Evolutionary conservation across 2,888 invertebrate genomes (phyloP).

Genomic region (Ormyrus pomaceus): DNA sequence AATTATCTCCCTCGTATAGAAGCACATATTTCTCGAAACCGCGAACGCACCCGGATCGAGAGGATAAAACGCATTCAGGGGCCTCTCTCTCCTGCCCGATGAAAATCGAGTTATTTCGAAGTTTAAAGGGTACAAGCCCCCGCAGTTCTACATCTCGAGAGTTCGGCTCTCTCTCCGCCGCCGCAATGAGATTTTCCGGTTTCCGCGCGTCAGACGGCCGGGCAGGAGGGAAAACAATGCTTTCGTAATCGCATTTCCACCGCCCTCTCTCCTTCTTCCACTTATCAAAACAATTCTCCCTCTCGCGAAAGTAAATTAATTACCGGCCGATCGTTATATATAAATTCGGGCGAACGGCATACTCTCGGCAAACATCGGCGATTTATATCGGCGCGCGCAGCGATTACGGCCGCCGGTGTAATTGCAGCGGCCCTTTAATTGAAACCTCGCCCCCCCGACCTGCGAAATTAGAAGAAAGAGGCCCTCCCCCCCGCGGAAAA

Average conservation of each 20-base stretch:
- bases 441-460: conserved; percentile 19
- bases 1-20: conserved; percentile 16
- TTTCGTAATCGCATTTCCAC: conserved; percentile 35
- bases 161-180: background rate
- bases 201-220: conserved; percentile 8
- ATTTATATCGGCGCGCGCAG: background rate
- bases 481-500: background rate
- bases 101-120: conserved; percentile 52
- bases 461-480: conserved; percentile 30
- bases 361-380: background rate
- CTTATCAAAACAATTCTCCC: conserved; percentile 27
- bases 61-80: background rate
- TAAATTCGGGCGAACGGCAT: background rate
- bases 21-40: conserved; percentile 24
- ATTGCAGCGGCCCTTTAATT: conserved; percentile 20
- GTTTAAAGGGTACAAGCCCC: conserved; percentile 29
- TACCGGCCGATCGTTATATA: conserved; percentile 1
- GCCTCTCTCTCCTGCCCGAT: conserved; percentile 19
- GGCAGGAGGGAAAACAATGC: conserved; percentile 25
- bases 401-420: background rate
- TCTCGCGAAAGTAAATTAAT: conserved; percentile 18
- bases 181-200: conserved; percentile 51
- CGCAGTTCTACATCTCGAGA: no score
- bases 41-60: conserved; percentile 22
- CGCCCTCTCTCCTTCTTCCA: background rate